A percentile compares a stretch with the other conserved stretches of the same genome.
Evolutionary conservation across 2,113 vertebrate genomes (phyloP).

Genomic region (Cariama cristata): DNA sequence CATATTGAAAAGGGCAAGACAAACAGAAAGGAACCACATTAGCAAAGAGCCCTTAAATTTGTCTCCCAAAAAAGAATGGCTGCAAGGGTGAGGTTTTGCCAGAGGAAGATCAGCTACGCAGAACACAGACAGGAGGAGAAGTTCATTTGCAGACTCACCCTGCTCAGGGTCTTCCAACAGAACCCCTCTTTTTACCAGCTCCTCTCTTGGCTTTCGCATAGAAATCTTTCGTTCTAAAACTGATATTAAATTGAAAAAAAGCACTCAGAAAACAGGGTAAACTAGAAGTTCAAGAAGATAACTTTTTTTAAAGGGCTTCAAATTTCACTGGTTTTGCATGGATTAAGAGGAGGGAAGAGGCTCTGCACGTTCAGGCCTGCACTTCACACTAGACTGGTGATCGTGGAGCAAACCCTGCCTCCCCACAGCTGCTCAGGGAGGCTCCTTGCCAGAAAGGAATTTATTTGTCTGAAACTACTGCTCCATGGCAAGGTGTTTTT

Average conservation of each 20-base stretch:
- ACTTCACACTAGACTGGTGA: background rate
- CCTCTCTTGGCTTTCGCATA: slow-evolving; percentile 94
- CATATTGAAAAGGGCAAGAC: background rate
- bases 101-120: background rate
- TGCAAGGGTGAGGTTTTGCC: background rate
- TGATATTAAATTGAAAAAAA: slow-evolving; percentile 78
- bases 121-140: slow-evolving; percentile 31
- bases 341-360: slow-evolving; percentile 10
- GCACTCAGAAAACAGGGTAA: slow-evolving; percentile 69
- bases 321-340: background rate
- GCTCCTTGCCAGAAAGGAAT: background rate
- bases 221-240: slow-evolving; percentile 99
- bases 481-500: background rate
- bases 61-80: background rate
- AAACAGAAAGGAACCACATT: background rate
- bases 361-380: background rate
- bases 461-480: background rate
- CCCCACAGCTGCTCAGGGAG: background rate
- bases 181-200: slow-evolving; percentile 95
- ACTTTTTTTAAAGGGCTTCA: background rate
- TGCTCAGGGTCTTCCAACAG: slow-evolving; percentile 92
- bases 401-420: background rate
- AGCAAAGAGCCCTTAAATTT: background rate
- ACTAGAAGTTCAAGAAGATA: background rate
- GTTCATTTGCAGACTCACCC: slow-evolving; percentile 80